A percentile compares a stretch with the other conserved stretches of the same genome.
Conservation (phyloP, 2,797 vertebrate species). For the Serranus cabrilla region DNA sequence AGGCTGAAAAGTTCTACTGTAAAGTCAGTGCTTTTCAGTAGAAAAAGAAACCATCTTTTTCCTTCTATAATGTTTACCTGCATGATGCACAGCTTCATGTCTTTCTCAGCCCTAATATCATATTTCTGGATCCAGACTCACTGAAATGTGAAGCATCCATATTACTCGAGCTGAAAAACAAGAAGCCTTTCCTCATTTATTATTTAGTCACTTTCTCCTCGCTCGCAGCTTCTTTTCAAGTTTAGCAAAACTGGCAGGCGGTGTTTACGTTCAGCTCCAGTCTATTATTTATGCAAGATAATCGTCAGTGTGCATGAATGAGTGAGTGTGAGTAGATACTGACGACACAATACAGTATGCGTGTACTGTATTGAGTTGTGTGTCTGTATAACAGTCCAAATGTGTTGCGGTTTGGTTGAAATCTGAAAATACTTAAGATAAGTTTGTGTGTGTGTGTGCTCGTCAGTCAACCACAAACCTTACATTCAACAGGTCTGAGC, state of each 20-base stretch:
- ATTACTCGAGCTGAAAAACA: constrained; percentile 22
- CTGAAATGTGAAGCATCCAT: constrained; percentile 19
- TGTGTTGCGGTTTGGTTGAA: not conserved
- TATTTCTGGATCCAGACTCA: constrained; percentile 14
- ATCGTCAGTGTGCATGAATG: constrained; percentile 18
- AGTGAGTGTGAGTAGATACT: not conserved
- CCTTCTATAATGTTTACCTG: not conserved
- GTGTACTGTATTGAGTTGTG: not conserved
- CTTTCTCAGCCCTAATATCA: not conserved
- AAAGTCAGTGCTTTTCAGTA: too few species aligned
- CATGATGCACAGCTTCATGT: not conserved
- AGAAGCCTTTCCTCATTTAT: constrained; percentile 52
- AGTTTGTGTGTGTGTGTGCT: not conserved
- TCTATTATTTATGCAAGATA: constrained; percentile 61
- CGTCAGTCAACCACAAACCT: not conserved
- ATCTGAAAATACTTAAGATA: not conserved
- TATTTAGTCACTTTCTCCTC: constrained; percentile 47
- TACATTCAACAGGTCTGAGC: not conserved
- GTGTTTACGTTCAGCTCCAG: constrained; percentile 49
- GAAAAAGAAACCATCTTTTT: not conserved
- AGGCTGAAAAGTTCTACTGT: not conserved
- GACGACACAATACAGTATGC: constrained; percentile 1
- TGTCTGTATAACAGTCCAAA: not conserved
- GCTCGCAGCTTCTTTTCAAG: constrained; percentile 39
- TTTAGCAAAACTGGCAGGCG: constrained; percentile 52